Conservation (phyloP, 2,797 vertebrate genomes). For the Melanogrammus aeglefinus region DNA sequence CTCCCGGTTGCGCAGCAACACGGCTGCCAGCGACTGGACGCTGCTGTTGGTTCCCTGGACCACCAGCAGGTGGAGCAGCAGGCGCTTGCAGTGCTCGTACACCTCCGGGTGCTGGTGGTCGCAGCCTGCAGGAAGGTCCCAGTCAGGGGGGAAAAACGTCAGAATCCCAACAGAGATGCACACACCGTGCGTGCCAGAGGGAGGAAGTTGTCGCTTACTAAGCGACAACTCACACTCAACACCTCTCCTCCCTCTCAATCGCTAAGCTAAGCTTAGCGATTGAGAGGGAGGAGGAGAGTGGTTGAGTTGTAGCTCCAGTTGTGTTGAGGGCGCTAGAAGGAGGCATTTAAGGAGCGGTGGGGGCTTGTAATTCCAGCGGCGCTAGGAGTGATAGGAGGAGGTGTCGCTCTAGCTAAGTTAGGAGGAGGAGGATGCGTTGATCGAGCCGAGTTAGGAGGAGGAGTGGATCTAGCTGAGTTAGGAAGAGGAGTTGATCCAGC, state of each 20-base stretch:
- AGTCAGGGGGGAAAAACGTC: not conserved
- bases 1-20: slow-evolving; percentile 94
- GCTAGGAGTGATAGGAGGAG: not conserved
- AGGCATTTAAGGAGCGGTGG: not conserved
- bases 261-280: too few species aligned
- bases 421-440: slow-evolving; percentile 38
- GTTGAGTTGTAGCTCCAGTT: not conserved
- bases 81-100: slow-evolving; percentile 95
- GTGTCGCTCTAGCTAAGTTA: not conserved
- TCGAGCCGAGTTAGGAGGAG: not conserved
- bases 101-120: slow-evolving; percentile 98
- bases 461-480: slow-evolving; percentile 37
- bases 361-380: not conserved
- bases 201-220: not conserved
- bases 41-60: slow-evolving; percentile 88
- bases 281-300: not conserved
- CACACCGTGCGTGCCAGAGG: not conserved
- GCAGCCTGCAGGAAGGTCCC: slow-evolving; percentile 76
- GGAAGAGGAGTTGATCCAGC: not conserved
- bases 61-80: slow-evolving; percentile 92
- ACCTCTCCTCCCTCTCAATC: too few species aligned
- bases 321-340: not conserved
- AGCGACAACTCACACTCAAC: too few species aligned
- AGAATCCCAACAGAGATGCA: not conserved
- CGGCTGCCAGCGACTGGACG: slow-evolving; percentile 88